These are phyloP conservation scores for Remorina albescens DNA, from an alignment of 2,797 vertebrate species.

Conservation along the genomic window DNA sequence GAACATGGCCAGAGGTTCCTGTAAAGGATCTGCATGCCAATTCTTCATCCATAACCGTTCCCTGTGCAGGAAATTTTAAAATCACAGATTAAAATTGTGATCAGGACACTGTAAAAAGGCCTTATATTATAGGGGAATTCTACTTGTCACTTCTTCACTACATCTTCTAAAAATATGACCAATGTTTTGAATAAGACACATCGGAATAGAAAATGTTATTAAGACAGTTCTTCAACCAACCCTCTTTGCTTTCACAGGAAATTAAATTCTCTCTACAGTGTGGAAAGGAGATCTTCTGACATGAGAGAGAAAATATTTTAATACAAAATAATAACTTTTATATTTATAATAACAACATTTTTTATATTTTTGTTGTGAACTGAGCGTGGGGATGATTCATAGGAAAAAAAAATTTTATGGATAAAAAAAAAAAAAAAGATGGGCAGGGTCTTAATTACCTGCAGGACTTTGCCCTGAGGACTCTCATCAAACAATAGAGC, in stretches of 20 bases:
- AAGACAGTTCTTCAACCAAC: background rate
- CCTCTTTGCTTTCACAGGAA: background rate
- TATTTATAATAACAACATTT: too few relatives aligned
- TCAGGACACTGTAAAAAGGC: background rate
- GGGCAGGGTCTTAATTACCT: constrained; percentile 78
- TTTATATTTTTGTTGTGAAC: background rate
- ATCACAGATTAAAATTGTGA: background rate
- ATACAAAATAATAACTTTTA: background rate
- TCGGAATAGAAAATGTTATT: background rate
- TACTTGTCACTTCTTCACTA: background rate
- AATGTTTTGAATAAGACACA: background rate
- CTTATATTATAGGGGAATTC: background rate
- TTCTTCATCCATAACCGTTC: background rate
- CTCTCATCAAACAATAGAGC: constrained; percentile 96
- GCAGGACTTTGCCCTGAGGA: constrained; percentile 95
- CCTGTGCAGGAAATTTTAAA: background rate
- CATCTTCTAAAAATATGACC: background rate
- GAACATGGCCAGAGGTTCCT: too few relatives aligned
- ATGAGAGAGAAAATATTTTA: background rate
- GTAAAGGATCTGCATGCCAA: background rate
- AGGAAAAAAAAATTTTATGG: background rate
- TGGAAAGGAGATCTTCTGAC: background rate
- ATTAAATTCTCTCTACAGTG: background rate
- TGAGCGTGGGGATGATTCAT: background rate
- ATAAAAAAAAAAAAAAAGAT: background rate